phyloP scores from a whole-genome alignment of 1,140 invertebrate genomes.

The Brachionus plicatilis region DNA sequence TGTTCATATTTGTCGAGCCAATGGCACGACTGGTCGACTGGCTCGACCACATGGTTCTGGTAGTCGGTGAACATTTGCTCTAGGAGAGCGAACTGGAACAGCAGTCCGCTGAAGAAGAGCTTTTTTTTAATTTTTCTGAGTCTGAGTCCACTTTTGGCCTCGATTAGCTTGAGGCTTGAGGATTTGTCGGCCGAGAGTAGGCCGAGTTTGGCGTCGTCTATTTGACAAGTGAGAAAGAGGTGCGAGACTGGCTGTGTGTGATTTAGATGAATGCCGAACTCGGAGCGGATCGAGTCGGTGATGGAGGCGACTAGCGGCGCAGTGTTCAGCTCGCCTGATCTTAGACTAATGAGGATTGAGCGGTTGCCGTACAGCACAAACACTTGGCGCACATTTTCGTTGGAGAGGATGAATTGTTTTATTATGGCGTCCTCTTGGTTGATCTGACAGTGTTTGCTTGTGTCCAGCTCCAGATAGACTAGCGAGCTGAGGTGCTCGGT shows the following conservation, averaged over 20 bases:
- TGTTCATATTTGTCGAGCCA: background rate
- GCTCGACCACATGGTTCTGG: background rate
- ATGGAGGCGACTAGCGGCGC: background rate
- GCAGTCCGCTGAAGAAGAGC: background rate
- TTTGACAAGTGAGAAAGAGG: background rate
- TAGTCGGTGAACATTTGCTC: background rate
- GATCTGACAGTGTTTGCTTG: background rate
- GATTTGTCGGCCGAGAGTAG: background rate
- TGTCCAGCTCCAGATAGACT: background rate
- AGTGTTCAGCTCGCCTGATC: background rate
- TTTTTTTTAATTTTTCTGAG: background rate
- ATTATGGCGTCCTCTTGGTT: background rate
- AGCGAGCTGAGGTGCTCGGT: background rate
- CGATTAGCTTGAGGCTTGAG: background rate
- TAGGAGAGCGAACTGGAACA: constrained; percentile 3
- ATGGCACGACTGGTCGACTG: background rate
- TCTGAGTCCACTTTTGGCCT: constrained; percentile 11
- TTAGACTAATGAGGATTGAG: background rate
- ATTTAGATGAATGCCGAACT: background rate
- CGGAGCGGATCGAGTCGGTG: background rate
- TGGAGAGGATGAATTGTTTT: background rate
- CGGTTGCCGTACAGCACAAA: background rate
- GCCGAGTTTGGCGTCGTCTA: background rate
- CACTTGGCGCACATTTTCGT: background rate
- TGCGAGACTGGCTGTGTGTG: background rate